Conservation (phyloP, 2,888 invertebrate species). For the Andrena bicolor region DNA sequence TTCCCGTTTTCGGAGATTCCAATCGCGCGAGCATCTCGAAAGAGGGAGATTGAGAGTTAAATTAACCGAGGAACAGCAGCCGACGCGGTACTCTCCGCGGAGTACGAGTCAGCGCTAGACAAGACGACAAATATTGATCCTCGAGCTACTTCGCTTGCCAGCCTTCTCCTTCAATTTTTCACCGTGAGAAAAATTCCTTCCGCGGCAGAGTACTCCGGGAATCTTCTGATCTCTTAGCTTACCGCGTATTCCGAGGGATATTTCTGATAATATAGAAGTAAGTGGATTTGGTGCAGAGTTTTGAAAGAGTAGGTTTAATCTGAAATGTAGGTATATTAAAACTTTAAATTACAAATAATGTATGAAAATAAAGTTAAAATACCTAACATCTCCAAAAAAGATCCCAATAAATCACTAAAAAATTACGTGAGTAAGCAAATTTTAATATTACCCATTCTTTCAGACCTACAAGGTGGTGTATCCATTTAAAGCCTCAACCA, state of each 20-base stretch:
- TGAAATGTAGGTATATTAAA: too few relatives aligned
- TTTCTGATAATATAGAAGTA: not conserved
- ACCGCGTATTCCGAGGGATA: not conserved
- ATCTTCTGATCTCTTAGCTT: not conserved
- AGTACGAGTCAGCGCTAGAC: conserved; percentile 45
- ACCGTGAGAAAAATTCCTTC: not conserved
- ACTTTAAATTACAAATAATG: too few relatives aligned
- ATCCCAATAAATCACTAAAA: too few relatives aligned
- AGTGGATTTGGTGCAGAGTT: too few relatives aligned
- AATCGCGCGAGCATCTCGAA: not conserved
- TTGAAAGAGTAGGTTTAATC: too few relatives aligned
- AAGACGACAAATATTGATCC: conserved; percentile 55
- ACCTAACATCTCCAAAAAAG: too few relatives aligned
- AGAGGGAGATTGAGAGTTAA: conserved; percentile 15
- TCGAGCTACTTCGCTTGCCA: conserved; percentile 10
- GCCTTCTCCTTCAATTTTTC: not conserved
- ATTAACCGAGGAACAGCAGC: conserved; percentile 7
- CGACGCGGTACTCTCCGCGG: conserved; percentile 28
- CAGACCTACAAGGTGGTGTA: too few relatives aligned
- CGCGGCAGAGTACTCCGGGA: conserved; percentile 1
- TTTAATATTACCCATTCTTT: too few relatives aligned
- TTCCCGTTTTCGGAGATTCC: not conserved
- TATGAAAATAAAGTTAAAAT: too few relatives aligned
- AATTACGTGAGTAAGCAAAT: too few relatives aligned
- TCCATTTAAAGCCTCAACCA: too few relatives aligned